A percentile compares a stretch with the other conserved stretches of the same genome.
phyloP scores from a whole-genome alignment of 1,140 invertebrate genomes.

The Limonius californicus region DNA sequence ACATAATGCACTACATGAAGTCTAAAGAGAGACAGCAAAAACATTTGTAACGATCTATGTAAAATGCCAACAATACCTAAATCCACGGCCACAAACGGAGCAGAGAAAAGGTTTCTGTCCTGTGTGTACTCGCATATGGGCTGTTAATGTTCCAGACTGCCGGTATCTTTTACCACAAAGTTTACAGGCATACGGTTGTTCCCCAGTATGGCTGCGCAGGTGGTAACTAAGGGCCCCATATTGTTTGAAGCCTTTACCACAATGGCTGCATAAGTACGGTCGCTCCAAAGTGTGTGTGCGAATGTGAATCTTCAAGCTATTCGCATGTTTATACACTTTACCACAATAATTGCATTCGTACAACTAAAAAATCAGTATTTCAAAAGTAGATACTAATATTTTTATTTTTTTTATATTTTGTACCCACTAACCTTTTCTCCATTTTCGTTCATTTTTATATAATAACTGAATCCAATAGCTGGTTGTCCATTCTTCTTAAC shows the following conservation, averaged over 20 bases:
- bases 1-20: too few species aligned
- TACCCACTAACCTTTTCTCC: conserved; percentile 5
- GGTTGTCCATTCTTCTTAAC: background rate
- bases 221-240: conserved; percentile 64
- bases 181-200: conserved; percentile 58
- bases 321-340: conserved; percentile 28
- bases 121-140: conserved; percentile 43
- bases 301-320: conserved; percentile 51
- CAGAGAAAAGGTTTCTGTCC: conserved; percentile 36
- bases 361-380: conserved; percentile 30
- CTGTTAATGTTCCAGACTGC: conserved; percentile 31
- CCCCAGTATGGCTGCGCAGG: conserved; percentile 62
- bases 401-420: background rate
- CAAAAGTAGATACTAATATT: conserved; percentile 18
- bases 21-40: background rate
- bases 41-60: background rate
- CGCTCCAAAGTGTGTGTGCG: conserved; percentile 76
- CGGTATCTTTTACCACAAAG: conserved; percentile 61
- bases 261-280: conserved; percentile 65
- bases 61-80: conserved; percentile 22
- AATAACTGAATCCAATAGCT: background rate
- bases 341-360: conserved; percentile 31
- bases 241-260: conserved; percentile 62
- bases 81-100: conserved; percentile 36
- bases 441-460: conserved; percentile 3